phyloP scores from a whole-genome alignment of 2,797 vertebrate species.

The Otolemur crassicaudatus region DNA sequence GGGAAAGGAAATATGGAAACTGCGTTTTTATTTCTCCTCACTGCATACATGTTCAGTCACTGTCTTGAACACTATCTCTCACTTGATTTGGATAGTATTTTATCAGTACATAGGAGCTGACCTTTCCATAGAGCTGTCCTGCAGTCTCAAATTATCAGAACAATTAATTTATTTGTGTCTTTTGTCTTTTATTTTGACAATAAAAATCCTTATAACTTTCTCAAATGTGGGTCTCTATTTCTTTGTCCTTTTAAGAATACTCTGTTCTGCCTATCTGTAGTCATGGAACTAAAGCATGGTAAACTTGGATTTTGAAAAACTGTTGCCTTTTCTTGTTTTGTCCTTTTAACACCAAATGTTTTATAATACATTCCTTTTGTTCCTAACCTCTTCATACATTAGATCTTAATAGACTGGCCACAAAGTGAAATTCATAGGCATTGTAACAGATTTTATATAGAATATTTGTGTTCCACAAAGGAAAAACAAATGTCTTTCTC shows the following conservation, averaged over 20 bases:
- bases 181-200: conserved; percentile 69
- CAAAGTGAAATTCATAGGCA: conserved; percentile 29
- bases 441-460: neutral
- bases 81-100: neutral
- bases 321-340: conserved; percentile 70
- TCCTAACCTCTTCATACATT: neutral
- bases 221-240: neutral
- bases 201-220: conserved; percentile 70
- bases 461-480: conserved; percentile 10
- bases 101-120: conserved; percentile 26
- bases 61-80: neutral
- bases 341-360: conserved; percentile 51
- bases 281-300: neutral
- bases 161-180: conserved; percentile 75
- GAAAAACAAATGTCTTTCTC: neutral
- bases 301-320: conserved; percentile 59
- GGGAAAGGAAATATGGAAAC: neutral
- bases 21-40: neutral
- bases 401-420: conserved; percentile 42
- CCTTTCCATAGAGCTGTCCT: conserved; percentile 25
- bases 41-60: neutral
- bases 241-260: neutral
- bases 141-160: conserved; percentile 28
- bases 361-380: conserved; percentile 39
- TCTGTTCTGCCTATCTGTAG: neutral